Base-by-base conservation (phyloP, 2,113 vertebrate species). In the Tonatia bakeri region DNA sequence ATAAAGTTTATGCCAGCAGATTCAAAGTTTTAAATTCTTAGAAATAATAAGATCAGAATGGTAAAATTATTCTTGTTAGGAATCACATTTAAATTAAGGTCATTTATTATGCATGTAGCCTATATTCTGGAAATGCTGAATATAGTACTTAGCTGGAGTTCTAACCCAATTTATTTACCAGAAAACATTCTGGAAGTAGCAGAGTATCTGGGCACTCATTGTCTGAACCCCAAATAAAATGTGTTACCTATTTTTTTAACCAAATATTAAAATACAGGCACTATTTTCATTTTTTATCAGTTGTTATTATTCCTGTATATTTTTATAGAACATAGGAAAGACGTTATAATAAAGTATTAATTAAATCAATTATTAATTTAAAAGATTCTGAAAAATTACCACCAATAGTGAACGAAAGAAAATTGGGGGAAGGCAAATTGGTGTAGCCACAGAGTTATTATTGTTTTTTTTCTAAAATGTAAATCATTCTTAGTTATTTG, bases 31-130 rank as follows among this genome's bases (percentile, higher is more conserved):
- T 94, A 86, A 84, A 83, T 96, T 96, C 52, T 69, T 61, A 80
- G 43, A 86, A 95, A 85, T 90, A 95, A 93, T 87, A 94, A 81
- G 69, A n/a, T 79, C 43, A 70, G 28, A 96, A 86, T 65, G 54
- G 31, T 87, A 76, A 95, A 84, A 76, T 94, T 86, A 90, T 85
- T 82, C 54, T 97, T 82, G 17, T 94, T 96, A 91, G 47, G 90
- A 97, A 94, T 91, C 61, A 67, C 69, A 89, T 91, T 97, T 90
- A 94, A 95, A 97, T 97, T 94, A 97, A 97, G 95, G 61, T 87
- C 54, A 93, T 95, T 97, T 96, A 93, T 98, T 96, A 94, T 70
- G 38, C 31, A 81, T 95, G 17, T 59, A 75, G 24, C 16, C 56
- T 72, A 1, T 31, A 56, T n/a, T 59, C n/a, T 59, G 22, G n/a